Percentiles rank a stretch among this genome's conserved stretches.
These are phyloP conservation scores for Drosophila erecta DNA, from an alignment of 1,140 invertebrate genomes.

Conservation along the genomic window DNA sequence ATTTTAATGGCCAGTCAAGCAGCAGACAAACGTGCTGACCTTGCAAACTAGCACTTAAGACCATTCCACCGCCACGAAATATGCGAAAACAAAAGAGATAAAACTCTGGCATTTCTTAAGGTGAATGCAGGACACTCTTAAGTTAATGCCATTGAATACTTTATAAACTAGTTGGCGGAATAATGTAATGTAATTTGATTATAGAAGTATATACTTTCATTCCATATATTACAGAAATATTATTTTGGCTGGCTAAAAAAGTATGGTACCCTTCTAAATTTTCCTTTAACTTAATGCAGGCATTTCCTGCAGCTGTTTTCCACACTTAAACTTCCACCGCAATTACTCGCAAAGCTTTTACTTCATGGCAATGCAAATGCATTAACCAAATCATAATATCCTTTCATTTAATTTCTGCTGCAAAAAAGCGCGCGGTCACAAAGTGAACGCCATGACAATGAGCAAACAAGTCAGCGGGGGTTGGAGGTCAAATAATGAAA, in stretches of 20 bases:
- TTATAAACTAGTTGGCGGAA: too few species aligned
- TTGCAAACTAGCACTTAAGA: slow-evolving; percentile 13
- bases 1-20: slow-evolving; percentile 52
- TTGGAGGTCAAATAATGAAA: slow-evolving; percentile 24
- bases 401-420: slow-evolving; percentile 47
- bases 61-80: slow-evolving; percentile 8
- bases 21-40: slow-evolving; percentile 50
- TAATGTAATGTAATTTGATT: too few species aligned
- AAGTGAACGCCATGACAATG: slow-evolving; percentile 54
- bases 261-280: background rate
- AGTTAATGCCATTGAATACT: too few species aligned
- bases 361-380: slow-evolving; percentile 36
- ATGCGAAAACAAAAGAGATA: slow-evolving; percentile 21
- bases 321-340: slow-evolving; percentile 18
- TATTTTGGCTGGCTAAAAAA: too few species aligned
- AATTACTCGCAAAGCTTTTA: slow-evolving; percentile 40
- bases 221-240: background rate
- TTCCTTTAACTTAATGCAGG: background rate
- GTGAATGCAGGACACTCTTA: slow-evolving; percentile 25
- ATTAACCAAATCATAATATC: slow-evolving; percentile 52
- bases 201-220: background rate
- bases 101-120: background rate
- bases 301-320: background rate
- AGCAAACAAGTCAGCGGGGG: slow-evolving; percentile 38
- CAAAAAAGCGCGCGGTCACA: slow-evolving; percentile 30